Evolutionary conservation across 2,797 vertebrate genomes (phyloP), one percentile per base, ranked within the genome.

Genomic region (Clarias fuscus): DNA sequence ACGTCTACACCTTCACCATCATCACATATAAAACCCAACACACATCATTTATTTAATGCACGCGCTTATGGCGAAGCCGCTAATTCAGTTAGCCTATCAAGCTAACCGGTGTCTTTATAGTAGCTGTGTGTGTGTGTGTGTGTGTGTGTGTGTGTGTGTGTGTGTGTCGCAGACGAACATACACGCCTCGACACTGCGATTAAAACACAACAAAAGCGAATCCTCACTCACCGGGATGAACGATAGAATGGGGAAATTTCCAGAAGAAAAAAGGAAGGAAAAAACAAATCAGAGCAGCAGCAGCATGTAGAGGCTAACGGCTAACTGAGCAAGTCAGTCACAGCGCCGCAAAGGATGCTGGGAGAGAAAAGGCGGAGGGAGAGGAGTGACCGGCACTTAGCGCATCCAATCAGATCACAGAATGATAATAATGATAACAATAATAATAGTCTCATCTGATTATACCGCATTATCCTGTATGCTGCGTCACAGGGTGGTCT

Each of bases 371-470:
- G 59, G 56, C 80, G 85, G 79, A 84, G 83, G 72, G 83, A 80
- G 83, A 82, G 18, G 53, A 7, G 18, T 86, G 87, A 91, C 64
- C n/a, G 91, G 71, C 87, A 88, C 30, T 24, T 58, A 56, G 33
- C 17, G 33, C 53, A 76, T 30, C 91, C 84, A 90, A 92, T 91
- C 78, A 81, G n/a, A 53, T 64, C n/a, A 24, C 15, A 7, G 11
- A 75, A 76, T 11, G 15, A 33, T 24, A 20, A 53, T 65, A 24
- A n/a, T 48, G 2, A 40, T 48, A 40, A 81, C n/a, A 6, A 43
- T 43, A 22, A 27, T 65, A n/a, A 30, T 22, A 1, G 59, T 22
- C 59, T 13, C 48, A 53, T 11, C 48, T 33, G 48, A 48, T 48
- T 53, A 53, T 53, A 53, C 48, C 48, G 48, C 11, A 13, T 53